phyloP scores from a whole-genome alignment of 2,113 vertebrate species.

The Bujurquina vittata region DNA sequence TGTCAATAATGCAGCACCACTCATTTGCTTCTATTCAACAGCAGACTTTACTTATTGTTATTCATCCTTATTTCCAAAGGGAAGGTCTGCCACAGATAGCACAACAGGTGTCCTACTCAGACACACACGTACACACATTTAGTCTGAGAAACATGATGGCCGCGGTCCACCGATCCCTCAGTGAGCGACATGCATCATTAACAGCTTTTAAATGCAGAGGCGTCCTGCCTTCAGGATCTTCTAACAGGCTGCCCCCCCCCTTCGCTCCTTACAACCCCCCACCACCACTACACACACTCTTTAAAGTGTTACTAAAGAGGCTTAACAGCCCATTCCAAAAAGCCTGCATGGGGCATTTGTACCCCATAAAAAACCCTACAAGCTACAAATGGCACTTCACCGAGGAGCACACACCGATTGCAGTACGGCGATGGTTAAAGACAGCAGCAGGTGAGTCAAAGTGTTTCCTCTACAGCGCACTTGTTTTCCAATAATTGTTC shows the following conservation, averaged over 20 bases:
- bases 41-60: conserved; percentile 34
- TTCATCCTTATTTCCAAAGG: conserved; percentile 55
- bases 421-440: conserved; percentile 13
- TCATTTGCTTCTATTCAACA: conserved; percentile 26
- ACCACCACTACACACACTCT: conserved; percentile 52
- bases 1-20: not conserved
- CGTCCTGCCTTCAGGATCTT: conserved; percentile 63
- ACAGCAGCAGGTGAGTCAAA: conserved; percentile 60
- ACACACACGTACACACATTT: conserved; percentile 7
- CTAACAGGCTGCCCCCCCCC: conserved; percentile 54
- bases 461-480: not conserved
- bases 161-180: conserved; percentile 64
- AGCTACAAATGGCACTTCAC: conserved; percentile 46
- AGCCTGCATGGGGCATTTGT: conserved; percentile 59
- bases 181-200: conserved; percentile 80
- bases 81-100: conserved; percentile 50
- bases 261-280: conserved; percentile 8
- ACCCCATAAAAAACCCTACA: conserved; percentile 31
- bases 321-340: conserved; percentile 66
- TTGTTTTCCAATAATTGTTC: conserved; percentile 29
- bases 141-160: conserved; percentile 64
- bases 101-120: conserved; percentile 74
- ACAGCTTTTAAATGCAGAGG: conserved; percentile 73
- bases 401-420: conserved; percentile 25
- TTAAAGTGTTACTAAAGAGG: conserved; percentile 67